Percentiles rank a stretch among this genome's conserved stretches.
Conservation (phyloP, 2,113 vertebrate species). For the Penelope pileata region DNA sequence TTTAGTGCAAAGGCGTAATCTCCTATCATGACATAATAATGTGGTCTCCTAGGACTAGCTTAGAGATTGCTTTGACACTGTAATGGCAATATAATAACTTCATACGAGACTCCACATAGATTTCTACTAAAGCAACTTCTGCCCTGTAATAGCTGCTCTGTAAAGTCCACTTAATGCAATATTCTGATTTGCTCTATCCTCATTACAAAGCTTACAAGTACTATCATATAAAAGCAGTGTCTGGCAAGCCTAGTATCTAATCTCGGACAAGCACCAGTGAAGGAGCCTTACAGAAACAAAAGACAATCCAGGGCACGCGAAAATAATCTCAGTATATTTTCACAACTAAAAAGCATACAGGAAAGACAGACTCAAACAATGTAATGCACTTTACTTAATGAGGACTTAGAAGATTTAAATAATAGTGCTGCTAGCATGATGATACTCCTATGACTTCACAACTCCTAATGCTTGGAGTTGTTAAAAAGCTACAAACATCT, state of each 20-base stretch:
- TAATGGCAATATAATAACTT: constrained; percentile 10
- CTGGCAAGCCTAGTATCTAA: neutral
- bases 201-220: neutral
- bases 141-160: neutral
- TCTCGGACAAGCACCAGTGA: neutral
- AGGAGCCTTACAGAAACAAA: neutral
- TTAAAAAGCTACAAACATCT: neutral
- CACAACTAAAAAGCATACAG: neutral
- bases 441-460: neutral
- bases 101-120: neutral
- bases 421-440: neutral
- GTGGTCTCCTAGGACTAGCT: neutral
- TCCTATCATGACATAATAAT: constrained; percentile 59
- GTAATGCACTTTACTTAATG: neutral
- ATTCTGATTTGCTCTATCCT: neutral
- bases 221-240: neutral
- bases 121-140: neutral
- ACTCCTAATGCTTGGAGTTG: neutral
- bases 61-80: constrained; percentile 39
- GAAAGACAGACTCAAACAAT: neutral
- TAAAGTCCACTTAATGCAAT: neutral
- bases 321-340: neutral
- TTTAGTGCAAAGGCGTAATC: constrained; percentile 48
- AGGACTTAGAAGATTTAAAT: neutral
- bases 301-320: neutral